Evolutionary conservation across 2,888 invertebrate genomes (phyloP), one percentile per base, ranked within the genome.

Genomic region (Scelioninae gen. 1): DNA sequence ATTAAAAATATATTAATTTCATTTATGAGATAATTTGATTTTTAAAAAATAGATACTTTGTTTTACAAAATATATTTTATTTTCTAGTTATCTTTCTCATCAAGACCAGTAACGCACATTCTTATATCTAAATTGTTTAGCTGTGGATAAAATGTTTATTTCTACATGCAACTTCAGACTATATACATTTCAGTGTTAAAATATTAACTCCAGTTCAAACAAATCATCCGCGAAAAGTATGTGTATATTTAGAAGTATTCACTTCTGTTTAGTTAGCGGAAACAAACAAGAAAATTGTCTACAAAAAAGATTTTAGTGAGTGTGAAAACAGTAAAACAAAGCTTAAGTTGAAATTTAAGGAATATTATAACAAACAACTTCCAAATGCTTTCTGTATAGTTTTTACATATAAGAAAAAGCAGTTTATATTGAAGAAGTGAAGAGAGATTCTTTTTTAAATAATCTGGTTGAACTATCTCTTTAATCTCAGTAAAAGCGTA

Each of bases 221-320:
- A 68, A 76, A 58, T 76, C 66, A 60, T 60, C 66, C 60, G 76
- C 76, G 16, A 58, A 76, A 68, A 34, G 51, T 45, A n/a, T n/a
- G 8, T 60, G 51, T 68, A 68, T 76, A 53, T 68, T 75, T 66
- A 76, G 66, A 60, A 45, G 31, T 53, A 49, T 55, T 65, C 49
- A 34, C 29, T 63, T 45, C 45, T 74, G 63, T 74, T 74, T 74
- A 74, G 63, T 63, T 74, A 63, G 74, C 58, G 58, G 40, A 65
- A n/a, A 75, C 58, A 15, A 65, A 58, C 47, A 11, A 65, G 56
- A 43, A 65, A 75, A 38, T 9, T 8, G 4, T 63, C 51, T n/a
- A 0, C 13, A 10, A 15, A 53, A 43, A 43, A 23, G 11, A 40
- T 23, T 2, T 3, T 38, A 0, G 38, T 6, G 16, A 11, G 23